Conservation (phyloP, 2,888 invertebrate genomes). For the Pomacea canaliculata region DNA sequence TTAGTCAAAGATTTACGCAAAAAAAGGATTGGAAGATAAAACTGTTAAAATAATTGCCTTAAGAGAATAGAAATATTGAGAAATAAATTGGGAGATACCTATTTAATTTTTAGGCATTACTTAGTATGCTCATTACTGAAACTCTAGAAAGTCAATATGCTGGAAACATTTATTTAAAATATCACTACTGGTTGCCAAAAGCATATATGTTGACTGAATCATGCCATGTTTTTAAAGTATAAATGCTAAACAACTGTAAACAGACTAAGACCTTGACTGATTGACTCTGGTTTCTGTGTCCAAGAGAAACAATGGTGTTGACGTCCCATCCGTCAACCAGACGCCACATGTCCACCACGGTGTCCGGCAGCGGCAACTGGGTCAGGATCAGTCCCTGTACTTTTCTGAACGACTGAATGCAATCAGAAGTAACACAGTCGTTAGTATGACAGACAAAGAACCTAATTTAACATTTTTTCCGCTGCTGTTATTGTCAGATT, state of each 20-base stretch:
- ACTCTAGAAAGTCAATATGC: neutral
- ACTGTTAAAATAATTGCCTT: no score
- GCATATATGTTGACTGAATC: no score
- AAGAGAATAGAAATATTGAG: neutral
- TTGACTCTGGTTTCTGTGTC: neutral
- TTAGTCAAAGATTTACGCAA: no score
- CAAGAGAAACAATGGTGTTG: slow-evolving; percentile 8
- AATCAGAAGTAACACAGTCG: no score
- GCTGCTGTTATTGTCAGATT: no score
- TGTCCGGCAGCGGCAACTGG: slow-evolving; percentile 14
- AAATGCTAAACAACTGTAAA: no score
- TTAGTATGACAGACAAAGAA: no score
- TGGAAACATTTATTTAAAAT: neutral
- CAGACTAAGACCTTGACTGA: neutral
- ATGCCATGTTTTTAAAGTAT: no score
- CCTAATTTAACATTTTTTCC: no score
- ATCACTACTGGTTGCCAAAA: no score
- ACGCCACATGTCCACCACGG: slow-evolving; percentile 17
- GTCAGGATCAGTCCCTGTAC: slow-evolving; percentile 4
- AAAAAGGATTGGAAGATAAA: no score
- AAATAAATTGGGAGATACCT: neutral
- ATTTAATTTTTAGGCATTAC: neutral
- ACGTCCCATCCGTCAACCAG: slow-evolving; percentile 5
- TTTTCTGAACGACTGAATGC: neutral
- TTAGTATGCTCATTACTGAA: neutral